phyloP scores from a whole-genome alignment of 2,797 vertebrate genomes.

The Neoniphon sammara region DNA sequence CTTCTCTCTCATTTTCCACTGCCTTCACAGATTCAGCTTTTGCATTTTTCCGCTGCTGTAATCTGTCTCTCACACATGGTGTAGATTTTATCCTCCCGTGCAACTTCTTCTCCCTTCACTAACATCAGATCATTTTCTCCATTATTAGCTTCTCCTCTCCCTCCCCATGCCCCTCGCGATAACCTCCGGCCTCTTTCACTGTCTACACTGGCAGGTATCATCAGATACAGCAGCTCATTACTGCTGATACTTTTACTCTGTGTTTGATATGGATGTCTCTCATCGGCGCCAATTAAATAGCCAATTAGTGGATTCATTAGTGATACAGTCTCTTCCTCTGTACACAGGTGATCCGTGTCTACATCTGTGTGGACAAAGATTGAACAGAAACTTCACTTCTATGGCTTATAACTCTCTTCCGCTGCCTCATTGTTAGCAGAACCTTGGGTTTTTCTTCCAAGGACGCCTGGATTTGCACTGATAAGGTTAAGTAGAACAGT shows the following conservation, averaged over 20 bases:
- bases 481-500: constrained; percentile 56
- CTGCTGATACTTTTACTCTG: constrained; percentile 51
- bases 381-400: constrained; percentile 45
- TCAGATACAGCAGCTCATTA: constrained; percentile 60
- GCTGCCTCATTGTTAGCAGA: constrained; percentile 48
- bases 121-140: not conserved
- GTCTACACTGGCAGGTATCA: constrained; percentile 23
- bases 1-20: too few species aligned
- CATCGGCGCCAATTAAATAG: constrained; percentile 67
- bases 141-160: not conserved
- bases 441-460: constrained; percentile 57
- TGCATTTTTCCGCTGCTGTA: not conserved
- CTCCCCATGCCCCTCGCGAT: constrained; percentile 1
- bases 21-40: not conserved
- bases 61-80: not conserved
- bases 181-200: constrained; percentile 28
- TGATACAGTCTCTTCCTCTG: constrained; percentile 33
- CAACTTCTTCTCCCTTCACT: constrained; percentile 12
- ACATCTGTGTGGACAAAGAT: constrained; percentile 51
- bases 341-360: constrained; percentile 52
- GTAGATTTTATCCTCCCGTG: not conserved
- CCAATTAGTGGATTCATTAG: constrained; percentile 67
- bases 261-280: constrained; percentile 60
- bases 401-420: constrained; percentile 26
- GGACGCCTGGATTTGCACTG: constrained; percentile 68